Percentiles rank a stretch among this genome's conserved stretches.
These are phyloP conservation scores for Rhagologus leucostigma DNA, from an alignment of 2,113 vertebrate genomes.

Conservation along the genomic window DNA sequence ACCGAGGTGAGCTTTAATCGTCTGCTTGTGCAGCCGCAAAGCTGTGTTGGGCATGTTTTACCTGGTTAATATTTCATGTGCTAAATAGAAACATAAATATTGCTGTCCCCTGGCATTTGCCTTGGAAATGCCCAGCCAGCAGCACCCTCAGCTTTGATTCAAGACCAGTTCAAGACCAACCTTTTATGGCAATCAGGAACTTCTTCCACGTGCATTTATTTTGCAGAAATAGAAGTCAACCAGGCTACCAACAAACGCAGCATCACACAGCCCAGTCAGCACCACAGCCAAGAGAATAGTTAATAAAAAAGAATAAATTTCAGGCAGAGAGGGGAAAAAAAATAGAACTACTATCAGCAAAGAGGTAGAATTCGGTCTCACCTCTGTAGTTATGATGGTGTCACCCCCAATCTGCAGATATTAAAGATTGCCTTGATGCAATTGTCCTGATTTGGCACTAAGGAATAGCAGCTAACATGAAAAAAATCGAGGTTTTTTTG, in stretches of 20 bases:
- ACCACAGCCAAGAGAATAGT: not conserved
- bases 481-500: not conserved
- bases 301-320: not conserved
- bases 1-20: not conserved
- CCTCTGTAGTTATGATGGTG: fast-evolving
- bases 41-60: not conserved
- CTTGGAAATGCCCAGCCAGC: not conserved
- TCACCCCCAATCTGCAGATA: not conserved
- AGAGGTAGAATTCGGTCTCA: not conserved
- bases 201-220: not conserved
- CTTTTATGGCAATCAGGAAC: not conserved
- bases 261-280: not conserved
- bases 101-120: not conserved
- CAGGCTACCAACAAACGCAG: not conserved
- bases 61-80: not conserved
- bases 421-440: not conserved
- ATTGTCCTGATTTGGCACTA: not conserved
- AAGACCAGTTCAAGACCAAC: not conserved
- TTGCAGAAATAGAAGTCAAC: not conserved
- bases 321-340: fast-evolving
- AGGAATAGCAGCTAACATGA: not conserved
- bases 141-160: not conserved
- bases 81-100: not conserved
- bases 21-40: not conserved
- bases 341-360: not conserved